Percentiles rank a stretch among this genome's conserved stretches.
phyloP scores from a whole-genome alignment of 2,113 vertebrate genomes.

The Hippopotamus amphibius region DNA sequence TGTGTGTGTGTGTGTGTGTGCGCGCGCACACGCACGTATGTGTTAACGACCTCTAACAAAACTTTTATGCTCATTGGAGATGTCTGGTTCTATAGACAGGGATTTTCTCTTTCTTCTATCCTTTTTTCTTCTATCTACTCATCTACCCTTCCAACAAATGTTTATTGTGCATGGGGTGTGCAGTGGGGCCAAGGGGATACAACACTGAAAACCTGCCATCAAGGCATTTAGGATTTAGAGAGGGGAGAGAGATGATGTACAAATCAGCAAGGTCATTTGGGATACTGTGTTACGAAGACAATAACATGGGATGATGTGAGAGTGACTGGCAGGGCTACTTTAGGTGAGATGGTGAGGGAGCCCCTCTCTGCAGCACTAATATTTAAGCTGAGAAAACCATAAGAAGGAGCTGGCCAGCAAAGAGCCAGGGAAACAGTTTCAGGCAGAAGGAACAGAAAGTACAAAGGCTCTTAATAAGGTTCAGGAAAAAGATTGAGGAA shows the following conservation, averaged over 20 bases:
- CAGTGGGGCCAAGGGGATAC: background rate
- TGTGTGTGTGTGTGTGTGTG: background rate
- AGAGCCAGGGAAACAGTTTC: background rate
- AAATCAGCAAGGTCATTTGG: background rate
- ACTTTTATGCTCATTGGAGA: background rate
- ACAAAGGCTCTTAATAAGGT: background rate
- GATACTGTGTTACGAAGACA: background rate
- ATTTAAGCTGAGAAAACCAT: background rate
- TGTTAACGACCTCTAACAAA: background rate
- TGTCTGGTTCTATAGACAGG: background rate
- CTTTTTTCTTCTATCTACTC: background rate
- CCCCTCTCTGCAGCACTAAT: background rate
- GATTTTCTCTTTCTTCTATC: background rate
- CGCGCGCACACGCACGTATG: too few relatives aligned
- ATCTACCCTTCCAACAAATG: background rate
- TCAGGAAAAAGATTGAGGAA: background rate
- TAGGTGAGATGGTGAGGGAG: background rate
- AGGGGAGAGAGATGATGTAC: background rate
- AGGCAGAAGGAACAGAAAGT: background rate
- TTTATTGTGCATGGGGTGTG: background rate
- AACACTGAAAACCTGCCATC: background rate
- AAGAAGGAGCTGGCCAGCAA: background rate
- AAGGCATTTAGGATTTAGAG: background rate
- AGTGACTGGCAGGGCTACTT: background rate
- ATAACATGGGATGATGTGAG: too few relatives aligned